Base-by-base conservation (phyloP, 1,140 invertebrate species). In the Temnothorax nylanderi region DNA sequence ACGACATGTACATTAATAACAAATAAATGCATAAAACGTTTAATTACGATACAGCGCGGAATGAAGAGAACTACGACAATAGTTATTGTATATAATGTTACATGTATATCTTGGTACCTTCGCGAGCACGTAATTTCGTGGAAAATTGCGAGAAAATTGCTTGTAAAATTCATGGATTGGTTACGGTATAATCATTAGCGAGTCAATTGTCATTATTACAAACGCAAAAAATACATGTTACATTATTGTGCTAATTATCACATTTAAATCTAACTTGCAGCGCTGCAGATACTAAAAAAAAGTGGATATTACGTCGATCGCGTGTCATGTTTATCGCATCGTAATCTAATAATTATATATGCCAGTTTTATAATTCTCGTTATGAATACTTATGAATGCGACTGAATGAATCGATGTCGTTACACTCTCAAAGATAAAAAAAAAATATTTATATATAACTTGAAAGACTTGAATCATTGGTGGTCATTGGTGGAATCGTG, bases 261-360 rank as follows among this genome's bases (percentile, higher is more conserved):
- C 41, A 10, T 72, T 82, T 44, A n/a, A 47, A 47, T 60, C 1
- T 56, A 56, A 69, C 65, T 65, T 44, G n/a, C 11, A 26, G 18
- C 26, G 13, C 6, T 37, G 64, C 21, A 13, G 18, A 56, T 54
- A 67, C n/a, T 37, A 0, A 41, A 34, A 69, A 56, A 37, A 75
- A 34, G 21, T n/a, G 7, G 21, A 26, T 6, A 11, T 41, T 13
- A 18, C 1, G 21, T 18, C 11, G 10, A 51, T 54, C 13, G 51
- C 41, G 18, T 37, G 67, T 60, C 67, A 3, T 11, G 16, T 60
- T 34, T 74, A 74, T 82, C 26, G 41, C 54, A 41, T 41, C 34
- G 54, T 47, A 60, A 82, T 82, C 11, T 60, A 47, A 47, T 60
- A 82, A 72, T 82, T 72, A 74, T 32, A 47, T 7, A 16, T 41